phyloP scores from a whole-genome alignment of 2,113 vertebrate species.

The Rhinolophus sinicus region DNA sequence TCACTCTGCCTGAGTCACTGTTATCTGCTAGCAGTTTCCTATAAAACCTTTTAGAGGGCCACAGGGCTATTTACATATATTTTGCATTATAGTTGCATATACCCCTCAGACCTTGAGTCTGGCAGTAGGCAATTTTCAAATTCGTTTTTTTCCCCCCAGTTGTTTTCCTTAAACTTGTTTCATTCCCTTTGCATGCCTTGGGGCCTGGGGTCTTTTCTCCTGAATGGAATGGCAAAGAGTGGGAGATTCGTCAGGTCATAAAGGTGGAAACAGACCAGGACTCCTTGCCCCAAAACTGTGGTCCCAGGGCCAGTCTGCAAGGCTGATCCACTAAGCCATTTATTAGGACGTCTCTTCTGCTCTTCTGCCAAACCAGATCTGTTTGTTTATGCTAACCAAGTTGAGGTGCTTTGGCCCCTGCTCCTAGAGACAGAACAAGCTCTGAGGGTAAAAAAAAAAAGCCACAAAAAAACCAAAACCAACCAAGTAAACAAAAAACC shows the following conservation, averaged over 20 bases:
- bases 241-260: neutral
- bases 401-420: slow-evolving; percentile 22
- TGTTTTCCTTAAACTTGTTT: slow-evolving; percentile 26
- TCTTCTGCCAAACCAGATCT: slow-evolving; percentile 16
- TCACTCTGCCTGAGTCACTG: slow-evolving; percentile 62
- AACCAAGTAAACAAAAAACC: neutral
- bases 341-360: slow-evolving; percentile 31
- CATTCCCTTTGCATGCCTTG: neutral
- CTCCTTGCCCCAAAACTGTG: neutral
- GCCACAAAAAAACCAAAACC: too few relatives aligned
- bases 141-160: neutral
- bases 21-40: slow-evolving; percentile 63
- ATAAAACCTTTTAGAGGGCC: slow-evolving; percentile 59
- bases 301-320: neutral
- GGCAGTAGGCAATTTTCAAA: slow-evolving; percentile 21
- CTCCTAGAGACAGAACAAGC: slow-evolving; percentile 22
- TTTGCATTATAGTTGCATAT: slow-evolving; percentile 73
- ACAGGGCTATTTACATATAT: slow-evolving; percentile 65
- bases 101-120: slow-evolving; percentile 37
- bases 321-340: neutral
- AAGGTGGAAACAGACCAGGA: neutral
- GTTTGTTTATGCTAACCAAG: slow-evolving; percentile 36
- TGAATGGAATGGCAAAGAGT: neutral
- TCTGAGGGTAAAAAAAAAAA: neutral
- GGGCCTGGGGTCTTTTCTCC: neutral